Conservation (phyloP, 2,888 invertebrate species). For the Synanthedon formicaeformis region DNA sequence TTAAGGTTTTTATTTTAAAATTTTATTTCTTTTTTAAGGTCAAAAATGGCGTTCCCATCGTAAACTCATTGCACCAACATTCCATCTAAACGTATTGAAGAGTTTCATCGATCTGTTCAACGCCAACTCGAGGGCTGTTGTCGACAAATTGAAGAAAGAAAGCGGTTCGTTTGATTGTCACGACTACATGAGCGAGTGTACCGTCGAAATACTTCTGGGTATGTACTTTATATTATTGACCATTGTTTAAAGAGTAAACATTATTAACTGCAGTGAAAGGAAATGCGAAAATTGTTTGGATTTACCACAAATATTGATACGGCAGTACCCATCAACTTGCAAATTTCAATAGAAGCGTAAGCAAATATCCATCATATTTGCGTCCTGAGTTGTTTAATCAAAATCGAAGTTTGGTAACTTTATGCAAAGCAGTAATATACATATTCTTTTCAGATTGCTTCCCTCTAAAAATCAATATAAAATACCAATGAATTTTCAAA, state of each 20-base stretch:
- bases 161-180: slow-evolving; percentile 80
- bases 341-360: too few species aligned
- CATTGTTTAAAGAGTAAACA: background rate
- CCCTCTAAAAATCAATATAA: too few species aligned
- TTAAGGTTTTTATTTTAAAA: too few species aligned
- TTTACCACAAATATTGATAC: too few species aligned
- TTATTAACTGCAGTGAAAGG: background rate
- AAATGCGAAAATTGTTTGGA: background rate
- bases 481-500: too few species aligned
- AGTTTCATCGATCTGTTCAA: slow-evolving; percentile 89
- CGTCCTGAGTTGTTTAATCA: too few species aligned
- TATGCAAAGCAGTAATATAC: too few species aligned
- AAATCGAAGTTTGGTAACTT: too few species aligned
- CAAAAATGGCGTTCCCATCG: slow-evolving; percentile 88
- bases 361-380: too few species aligned
- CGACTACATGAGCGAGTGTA: slow-evolving; percentile 87
- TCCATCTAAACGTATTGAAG: slow-evolving; percentile 88
- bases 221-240: slow-evolving; percentile 26
- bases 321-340: too few species aligned
- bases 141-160: slow-evolving; percentile 79
- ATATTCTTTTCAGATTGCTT: too few species aligned
- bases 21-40: slow-evolving; percentile 51
- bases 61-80: slow-evolving; percentile 88
- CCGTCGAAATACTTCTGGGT: slow-evolving; percentile 85
- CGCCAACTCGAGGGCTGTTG: slow-evolving; percentile 81